A percentile compares a stretch with the other conserved stretches of the same genome.
Conservation (phyloP, 2,888 invertebrate species). For the Xestia c-nigrum region DNA sequence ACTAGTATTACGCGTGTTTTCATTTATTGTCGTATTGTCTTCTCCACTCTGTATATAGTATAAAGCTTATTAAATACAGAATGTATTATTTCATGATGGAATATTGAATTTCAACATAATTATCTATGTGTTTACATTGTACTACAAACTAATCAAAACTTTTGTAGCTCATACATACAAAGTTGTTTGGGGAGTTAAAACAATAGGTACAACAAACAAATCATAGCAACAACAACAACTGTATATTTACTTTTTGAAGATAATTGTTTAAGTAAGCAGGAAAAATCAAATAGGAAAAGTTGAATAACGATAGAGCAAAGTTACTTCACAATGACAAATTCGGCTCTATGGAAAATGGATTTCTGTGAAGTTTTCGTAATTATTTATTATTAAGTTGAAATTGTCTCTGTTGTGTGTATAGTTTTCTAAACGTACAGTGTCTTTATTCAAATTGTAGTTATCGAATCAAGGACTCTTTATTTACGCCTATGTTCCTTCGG, state of each 20-base stretch:
- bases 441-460: background rate
- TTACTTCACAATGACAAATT: background rate
- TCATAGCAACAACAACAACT: background rate
- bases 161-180: background rate
- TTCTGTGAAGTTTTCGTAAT: background rate
- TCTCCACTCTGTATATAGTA: too few relatives aligned
- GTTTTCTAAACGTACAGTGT: background rate
- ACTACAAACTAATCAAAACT: background rate
- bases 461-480: background rate
- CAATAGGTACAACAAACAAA: background rate
- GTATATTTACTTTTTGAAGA: too few relatives aligned
- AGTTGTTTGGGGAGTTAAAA: background rate
- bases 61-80: background rate
- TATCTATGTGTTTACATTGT: background rate
- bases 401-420: background rate
- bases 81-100: background rate
- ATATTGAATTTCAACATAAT: background rate
- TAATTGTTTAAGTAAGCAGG: background rate
- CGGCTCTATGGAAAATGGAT: background rate
- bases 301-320: background rate
- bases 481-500: background rate
- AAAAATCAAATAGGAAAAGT: background rate
- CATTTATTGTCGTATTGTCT: too few relatives aligned
- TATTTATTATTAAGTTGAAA: background rate
- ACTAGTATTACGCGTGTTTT: too few relatives aligned